Conservation (phyloP, 2,888 invertebrate species). For the Diarsia mendica region DNA sequence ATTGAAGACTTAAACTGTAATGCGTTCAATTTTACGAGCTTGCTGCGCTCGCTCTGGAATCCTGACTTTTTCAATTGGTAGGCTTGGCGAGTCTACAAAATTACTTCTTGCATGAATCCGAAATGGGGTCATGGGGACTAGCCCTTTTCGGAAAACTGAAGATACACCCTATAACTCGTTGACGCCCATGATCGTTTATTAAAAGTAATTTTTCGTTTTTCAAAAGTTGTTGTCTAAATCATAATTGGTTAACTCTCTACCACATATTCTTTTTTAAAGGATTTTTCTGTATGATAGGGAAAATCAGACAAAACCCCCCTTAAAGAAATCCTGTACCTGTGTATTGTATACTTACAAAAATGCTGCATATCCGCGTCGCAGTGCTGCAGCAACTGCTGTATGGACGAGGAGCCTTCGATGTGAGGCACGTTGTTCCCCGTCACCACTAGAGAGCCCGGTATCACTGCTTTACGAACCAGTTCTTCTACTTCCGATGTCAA, state of each 20-base stretch:
- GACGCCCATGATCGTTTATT: no score
- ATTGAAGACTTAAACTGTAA: not conserved
- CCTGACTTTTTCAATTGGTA: not conserved
- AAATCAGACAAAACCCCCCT: no score
- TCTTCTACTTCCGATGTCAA: constrained; percentile 77
- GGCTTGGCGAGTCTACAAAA: not conserved
- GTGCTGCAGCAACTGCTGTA: constrained; percentile 79
- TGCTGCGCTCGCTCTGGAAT: not conserved
- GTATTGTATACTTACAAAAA: constrained; percentile 79
- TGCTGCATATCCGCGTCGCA: constrained; percentile 84
- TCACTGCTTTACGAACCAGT: constrained; percentile 68
- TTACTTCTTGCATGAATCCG: no score
- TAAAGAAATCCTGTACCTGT: no score
- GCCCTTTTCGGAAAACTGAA: no score
- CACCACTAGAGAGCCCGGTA: constrained; percentile 75
- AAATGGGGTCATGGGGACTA: no score
- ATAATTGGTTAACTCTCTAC: no score
- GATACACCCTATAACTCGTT: no score
- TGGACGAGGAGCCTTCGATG: constrained; percentile 72
- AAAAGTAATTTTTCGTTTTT: no score
- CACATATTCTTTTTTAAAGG: no score
- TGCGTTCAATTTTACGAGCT: not conserved
- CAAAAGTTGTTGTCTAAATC: no score
- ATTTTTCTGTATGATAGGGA: no score
- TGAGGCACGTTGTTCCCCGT: constrained; percentile 75